These are phyloP conservation scores for Anoncus sp. DNA, from an alignment of 2,888 invertebrate species.

Conservation along the genomic window DNA sequence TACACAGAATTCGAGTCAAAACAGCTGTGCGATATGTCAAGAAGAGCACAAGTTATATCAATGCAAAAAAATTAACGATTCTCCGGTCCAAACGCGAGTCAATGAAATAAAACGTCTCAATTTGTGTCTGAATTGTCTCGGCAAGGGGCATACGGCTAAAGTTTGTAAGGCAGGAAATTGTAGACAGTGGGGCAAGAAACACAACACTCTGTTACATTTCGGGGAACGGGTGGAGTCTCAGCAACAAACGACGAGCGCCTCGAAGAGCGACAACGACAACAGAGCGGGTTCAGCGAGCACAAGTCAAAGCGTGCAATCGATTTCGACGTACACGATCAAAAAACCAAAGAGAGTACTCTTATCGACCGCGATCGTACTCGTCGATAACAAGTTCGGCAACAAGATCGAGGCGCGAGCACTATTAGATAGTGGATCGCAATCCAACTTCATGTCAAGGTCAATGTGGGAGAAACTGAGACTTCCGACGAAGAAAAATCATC, in stretches of 20 bases:
- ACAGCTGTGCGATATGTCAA: slow-evolving; percentile 41
- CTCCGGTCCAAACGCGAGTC: slow-evolving; percentile 46
- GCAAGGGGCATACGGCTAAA: slow-evolving; percentile 28
- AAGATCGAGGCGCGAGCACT: slow-evolving; percentile 52
- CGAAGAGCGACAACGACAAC: slow-evolving; percentile 1
- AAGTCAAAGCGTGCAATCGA: slow-evolving; percentile 3
- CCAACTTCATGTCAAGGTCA: slow-evolving; percentile 42
- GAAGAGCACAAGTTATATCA: slow-evolving; percentile 44
- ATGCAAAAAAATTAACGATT: slow-evolving; percentile 34
- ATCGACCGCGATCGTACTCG: slow-evolving; percentile 51
- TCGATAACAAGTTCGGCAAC: slow-evolving; percentile 48
- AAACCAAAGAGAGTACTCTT: slow-evolving; percentile 38
- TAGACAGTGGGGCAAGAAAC: slow-evolving; percentile 47
- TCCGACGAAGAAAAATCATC: slow-evolving; percentile 2
- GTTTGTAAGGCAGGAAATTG: slow-evolving; percentile 41
- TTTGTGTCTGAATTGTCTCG: slow-evolving; percentile 53
- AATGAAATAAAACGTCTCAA: slow-evolving; percentile 47
- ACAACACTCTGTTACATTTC: slow-evolving; percentile 52
- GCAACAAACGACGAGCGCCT: slow-evolving; percentile 14
- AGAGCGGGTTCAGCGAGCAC: slow-evolving; percentile 13
- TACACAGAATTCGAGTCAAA: slow-evolving; percentile 7
- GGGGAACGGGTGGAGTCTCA: background rate
- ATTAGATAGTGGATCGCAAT: slow-evolving; percentile 61
- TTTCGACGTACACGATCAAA: slow-evolving; percentile 24
- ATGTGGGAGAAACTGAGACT: slow-evolving; percentile 24